Evolutionary conservation across 2,797 vertebrate genomes (phyloP).

Genomic region (Poeciliopsis turneri): DNA sequence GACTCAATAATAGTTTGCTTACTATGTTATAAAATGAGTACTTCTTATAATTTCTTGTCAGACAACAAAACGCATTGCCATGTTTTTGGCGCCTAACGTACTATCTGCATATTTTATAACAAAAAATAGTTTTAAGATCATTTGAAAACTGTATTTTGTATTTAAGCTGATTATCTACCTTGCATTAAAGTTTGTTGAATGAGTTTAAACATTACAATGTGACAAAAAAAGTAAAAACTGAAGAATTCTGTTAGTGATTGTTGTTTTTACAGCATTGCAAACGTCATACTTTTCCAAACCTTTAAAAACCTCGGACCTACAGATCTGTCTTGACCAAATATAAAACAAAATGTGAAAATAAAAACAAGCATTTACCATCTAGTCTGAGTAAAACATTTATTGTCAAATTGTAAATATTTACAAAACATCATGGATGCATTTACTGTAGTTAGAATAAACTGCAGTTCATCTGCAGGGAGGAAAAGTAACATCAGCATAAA

Average conservation of each 20-base stretch:
- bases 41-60: not conserved
- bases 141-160: not conserved
- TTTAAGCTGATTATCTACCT: not conserved
- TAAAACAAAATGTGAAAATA: not conserved
- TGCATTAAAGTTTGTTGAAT: not conserved
- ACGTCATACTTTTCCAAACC: not conserved
- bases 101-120: not conserved
- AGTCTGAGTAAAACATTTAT: constrained; percentile 61
- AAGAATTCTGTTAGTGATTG: not conserved
- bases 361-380: not conserved
- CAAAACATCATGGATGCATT: constrained; percentile 46
- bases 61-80: not conserved
- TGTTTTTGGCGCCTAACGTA: not conserved
- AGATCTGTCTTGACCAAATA: not conserved
- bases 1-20: not conserved
- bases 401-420: constrained; percentile 65
- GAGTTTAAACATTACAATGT: not conserved
- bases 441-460: constrained; percentile 11
- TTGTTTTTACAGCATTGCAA: not conserved
- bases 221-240: not conserved
- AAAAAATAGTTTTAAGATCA: not conserved
- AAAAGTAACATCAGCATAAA: constrained; percentile 11
- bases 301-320: too few species aligned
- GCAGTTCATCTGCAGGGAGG: constrained; percentile 19
- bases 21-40: not conserved